These are phyloP conservation scores for Cheirogaleus medius DNA, from an alignment of 2,113 vertebrate species.

Conservation along the genomic window DNA sequence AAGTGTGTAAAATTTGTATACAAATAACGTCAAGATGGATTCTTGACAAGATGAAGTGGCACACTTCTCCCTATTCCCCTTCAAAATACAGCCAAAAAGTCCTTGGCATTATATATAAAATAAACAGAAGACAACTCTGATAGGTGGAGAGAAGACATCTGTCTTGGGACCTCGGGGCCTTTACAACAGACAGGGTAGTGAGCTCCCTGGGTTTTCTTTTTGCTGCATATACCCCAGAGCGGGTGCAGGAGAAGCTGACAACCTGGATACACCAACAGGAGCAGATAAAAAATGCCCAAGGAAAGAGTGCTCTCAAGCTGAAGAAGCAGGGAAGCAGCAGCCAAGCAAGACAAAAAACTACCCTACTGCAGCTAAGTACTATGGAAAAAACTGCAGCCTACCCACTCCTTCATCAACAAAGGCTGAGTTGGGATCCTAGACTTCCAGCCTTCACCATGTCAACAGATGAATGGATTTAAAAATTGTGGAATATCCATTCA, in stretches of 20 bases:
- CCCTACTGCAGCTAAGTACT: background rate
- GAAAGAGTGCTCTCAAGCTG: background rate
- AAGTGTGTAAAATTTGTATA: background rate
- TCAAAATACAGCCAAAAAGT: background rate
- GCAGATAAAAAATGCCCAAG: background rate
- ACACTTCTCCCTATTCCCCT: background rate
- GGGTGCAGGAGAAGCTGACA: background rate
- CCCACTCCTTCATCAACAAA: background rate
- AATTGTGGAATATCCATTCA: background rate
- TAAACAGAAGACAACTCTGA: background rate
- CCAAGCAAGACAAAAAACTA: background rate
- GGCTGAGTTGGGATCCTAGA: background rate
- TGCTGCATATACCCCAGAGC: background rate
- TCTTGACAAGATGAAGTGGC: background rate
- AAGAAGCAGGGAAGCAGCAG: background rate
- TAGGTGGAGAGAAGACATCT: background rate
- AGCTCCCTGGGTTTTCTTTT: background rate
- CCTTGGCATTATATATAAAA: background rate
- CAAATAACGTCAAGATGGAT: background rate
- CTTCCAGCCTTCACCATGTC: background rate
- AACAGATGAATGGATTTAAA: background rate
- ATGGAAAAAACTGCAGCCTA: background rate
- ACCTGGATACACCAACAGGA: background rate
- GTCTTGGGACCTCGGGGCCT: background rate
- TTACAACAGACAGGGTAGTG: background rate